Evolutionary conservation across 1,140 invertebrate genomes (phyloP), one percentile per base, ranked within the genome.

Genomic region (Cydia strobilella): DNA sequence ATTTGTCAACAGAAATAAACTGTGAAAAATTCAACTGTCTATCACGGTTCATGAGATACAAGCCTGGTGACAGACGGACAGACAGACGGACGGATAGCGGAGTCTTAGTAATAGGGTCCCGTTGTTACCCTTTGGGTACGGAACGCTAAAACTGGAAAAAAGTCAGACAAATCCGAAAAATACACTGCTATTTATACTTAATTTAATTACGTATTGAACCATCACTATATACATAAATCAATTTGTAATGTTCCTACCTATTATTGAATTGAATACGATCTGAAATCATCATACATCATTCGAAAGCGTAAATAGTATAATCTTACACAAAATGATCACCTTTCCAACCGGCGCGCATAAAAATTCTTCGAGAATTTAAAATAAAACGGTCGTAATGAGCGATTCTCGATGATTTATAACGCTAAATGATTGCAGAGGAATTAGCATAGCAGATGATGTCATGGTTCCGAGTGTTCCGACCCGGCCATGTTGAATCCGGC

Each of bases 371-470:
- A 35, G n/a, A 66, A 35, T 66, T 66, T 66, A 35, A 35, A 85
- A 81, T 78, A 77, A 79, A 85, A 81, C 74, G 77, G 76, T 72
- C 59, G 31, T 74, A 80, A 82, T 76, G 77, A 80, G 74, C 72
- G 78, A 79, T 80, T 81, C 76, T 76, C 77, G 73, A 80, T 72
- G 83, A 84, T 83, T 80, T 84, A 83, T 81, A 81, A 80, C 79
- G 51, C 72, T 76, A 82, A 80, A 85, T 81, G 81, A 80, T 85
- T 81, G 82, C 80, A 78, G 77, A 77, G 77, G 81, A 84, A 87
- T 89, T 87, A 87, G 82, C 84, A 87, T 89, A 18, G 51, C 80
- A 76, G 80, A 84, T 88, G 86, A 88, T 83, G 83, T 87, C 87
- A 87, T 80, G 81, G 82, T 84, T 88, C 84, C 86, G 85, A 78